Evolutionary conservation across 2,888 invertebrate species (phyloP).

Genomic region (Ariolimax columbianus): DNA sequence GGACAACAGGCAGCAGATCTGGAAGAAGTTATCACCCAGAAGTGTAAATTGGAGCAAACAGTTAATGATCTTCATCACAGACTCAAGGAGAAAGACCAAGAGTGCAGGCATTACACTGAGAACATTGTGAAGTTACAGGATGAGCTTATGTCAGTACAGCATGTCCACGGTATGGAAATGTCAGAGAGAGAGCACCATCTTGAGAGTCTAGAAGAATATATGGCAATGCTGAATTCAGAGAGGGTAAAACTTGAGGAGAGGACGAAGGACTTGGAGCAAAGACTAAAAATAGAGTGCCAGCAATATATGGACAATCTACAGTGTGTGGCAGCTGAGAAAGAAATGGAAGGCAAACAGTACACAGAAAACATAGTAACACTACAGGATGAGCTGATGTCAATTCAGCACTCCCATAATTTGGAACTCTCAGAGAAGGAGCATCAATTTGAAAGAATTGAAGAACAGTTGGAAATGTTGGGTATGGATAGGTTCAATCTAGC

Average conservation of each 20-base stretch:
- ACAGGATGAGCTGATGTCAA: slow-evolving; percentile 38
- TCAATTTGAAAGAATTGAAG: slow-evolving; percentile 29
- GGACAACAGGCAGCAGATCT: slow-evolving; percentile 3
- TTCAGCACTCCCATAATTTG: slow-evolving; percentile 11
- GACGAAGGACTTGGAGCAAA: slow-evolving; percentile 27
- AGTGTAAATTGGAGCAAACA: slow-evolving; percentile 22
- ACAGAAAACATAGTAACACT: slow-evolving; percentile 32
- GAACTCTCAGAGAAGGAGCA: slow-evolving; percentile 26
- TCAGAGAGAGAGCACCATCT: slow-evolving; percentile 25
- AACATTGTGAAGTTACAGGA: slow-evolving; percentile 35
- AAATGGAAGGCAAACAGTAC: slow-evolving; percentile 34
- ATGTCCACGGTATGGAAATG: slow-evolving; percentile 28
- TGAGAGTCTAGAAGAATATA: slow-evolving; percentile 35
- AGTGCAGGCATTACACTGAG: slow-evolving; percentile 31
- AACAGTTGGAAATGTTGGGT: slow-evolving; percentile 22
- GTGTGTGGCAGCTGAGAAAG: slow-evolving; percentile 15
- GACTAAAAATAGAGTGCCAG: slow-evolving; percentile 13
- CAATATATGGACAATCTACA: slow-evolving; percentile 3
- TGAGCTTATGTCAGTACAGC: slow-evolving; percentile 35
- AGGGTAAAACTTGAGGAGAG: slow-evolving; percentile 9
- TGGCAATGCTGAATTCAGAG: slow-evolving; percentile 19
- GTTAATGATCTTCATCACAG: slow-evolving; percentile 18
- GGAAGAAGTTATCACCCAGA: slow-evolving; percentile 1
- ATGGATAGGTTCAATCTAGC: slow-evolving; percentile 2
- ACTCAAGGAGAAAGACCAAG: slow-evolving; percentile 32